Evolutionary conservation across 1,140 invertebrate genomes (phyloP).

Genomic region (Amphibalanus amphitrite): DNA sequence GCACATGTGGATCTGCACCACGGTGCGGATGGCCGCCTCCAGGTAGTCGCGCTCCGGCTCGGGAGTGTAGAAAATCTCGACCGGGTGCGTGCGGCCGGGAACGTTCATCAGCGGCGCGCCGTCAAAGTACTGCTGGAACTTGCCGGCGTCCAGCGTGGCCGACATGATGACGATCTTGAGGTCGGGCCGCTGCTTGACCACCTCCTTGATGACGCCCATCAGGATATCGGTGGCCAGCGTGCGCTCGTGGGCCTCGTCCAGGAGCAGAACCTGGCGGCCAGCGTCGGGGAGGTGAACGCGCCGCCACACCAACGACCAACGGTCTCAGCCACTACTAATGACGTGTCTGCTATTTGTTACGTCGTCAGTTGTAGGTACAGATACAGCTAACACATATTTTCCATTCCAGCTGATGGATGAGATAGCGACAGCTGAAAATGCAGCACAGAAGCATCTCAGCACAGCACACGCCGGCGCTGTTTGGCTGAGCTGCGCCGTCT

Average conservation of each 20-base stretch:
- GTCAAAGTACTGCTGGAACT: slow-evolving; percentile 96
- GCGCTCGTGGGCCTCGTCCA: slow-evolving; percentile 98
- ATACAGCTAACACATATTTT: no score
- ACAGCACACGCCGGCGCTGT: no score
- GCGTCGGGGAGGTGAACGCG: no score
- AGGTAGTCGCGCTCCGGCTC: slow-evolving; percentile 97
- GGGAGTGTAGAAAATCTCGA: slow-evolving; percentile 98
- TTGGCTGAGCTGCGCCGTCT: no score
- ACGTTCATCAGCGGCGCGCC: slow-evolving; percentile 97
- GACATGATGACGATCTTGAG: slow-evolving; percentile 99
- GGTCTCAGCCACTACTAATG: no score
- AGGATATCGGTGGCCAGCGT: slow-evolving; percentile 96
- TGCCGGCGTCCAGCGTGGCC: slow-evolving; percentile 97
- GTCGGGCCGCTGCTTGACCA: slow-evolving; percentile 80
- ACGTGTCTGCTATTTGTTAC: no score
- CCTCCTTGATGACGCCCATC: slow-evolving; percentile 97
- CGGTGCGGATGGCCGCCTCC: slow-evolving; percentile 95
- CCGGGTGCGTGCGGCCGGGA: slow-evolving; percentile 86
- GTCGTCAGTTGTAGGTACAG: no score
- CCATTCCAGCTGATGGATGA: no score
- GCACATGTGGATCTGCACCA: slow-evolving; percentile 95
- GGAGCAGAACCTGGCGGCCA: slow-evolving; percentile 48
- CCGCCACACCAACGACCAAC: no score
- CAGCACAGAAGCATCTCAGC: no score
- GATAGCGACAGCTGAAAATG: no score